Conservation (phyloP, 2,113 vertebrate genomes). For the Melozone crissalis region DNA sequence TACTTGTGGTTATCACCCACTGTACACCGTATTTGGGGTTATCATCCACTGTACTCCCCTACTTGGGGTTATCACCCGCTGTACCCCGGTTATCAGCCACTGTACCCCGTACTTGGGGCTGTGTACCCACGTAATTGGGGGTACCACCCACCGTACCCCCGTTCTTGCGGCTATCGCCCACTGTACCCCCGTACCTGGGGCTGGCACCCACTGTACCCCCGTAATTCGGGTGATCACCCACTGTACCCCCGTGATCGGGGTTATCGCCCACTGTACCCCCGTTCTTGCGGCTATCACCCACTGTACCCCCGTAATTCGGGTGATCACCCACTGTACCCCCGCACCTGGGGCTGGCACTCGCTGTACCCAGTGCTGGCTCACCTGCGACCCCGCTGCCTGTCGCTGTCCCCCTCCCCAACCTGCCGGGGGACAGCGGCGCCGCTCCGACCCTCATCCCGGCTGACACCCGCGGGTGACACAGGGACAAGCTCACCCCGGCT, state of each 20-base stretch:
- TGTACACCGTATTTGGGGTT: accelerated
- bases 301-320: not conserved
- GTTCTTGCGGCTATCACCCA: accelerated
- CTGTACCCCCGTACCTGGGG: too few relatives aligned
- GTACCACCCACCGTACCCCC: too few relatives aligned
- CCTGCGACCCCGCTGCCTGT: not conserved
- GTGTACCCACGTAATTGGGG: too few relatives aligned
- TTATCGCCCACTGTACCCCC: too few relatives aligned
- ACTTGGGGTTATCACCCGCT: too few relatives aligned
- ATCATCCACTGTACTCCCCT: too few relatives aligned
- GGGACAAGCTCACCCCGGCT: not conserved
- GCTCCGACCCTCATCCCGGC: not conserved
- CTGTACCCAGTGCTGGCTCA: too few relatives aligned
- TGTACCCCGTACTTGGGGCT: too few relatives aligned
- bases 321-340: accelerated
- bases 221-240: too few relatives aligned
- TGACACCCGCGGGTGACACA: not conserved
- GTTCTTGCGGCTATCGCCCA: too few relatives aligned
- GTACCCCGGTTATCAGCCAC: too few relatives aligned
- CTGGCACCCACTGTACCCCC: too few relatives aligned
- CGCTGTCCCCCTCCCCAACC: not conserved
- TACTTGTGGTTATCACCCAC: accelerated
- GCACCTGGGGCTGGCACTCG: accelerated
- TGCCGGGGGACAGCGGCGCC: not conserved
- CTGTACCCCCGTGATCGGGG: accelerated